Evolutionary conservation across 1,140 invertebrate species (phyloP), one percentile per base, ranked within the genome.

Genomic region (Drosophila parabipectinata): DNA sequence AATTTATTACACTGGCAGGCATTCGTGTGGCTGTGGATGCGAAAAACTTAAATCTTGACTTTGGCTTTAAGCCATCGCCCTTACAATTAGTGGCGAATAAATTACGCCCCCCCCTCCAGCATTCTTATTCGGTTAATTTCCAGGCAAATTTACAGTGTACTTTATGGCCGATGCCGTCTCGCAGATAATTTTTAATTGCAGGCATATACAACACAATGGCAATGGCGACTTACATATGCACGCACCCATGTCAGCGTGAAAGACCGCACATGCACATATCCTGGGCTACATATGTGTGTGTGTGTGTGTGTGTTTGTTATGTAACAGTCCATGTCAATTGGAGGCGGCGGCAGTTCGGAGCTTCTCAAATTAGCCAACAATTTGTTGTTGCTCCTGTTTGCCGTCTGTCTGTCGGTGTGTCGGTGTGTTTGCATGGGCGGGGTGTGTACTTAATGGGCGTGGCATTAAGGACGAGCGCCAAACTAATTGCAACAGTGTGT

Each of bases 161-260:
- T 85, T 85, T 67, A 81, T 87, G 58, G 14, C 51, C 58, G 82
- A 87, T 85, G 64, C 64, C 77, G 55, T 54, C 60, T 53, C 32
- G 74, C 51, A 78, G 82, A 85, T 85, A 85, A 81, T 85, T 85
- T 85, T 85, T 85, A 85, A 87, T 85, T 81, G 68, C 69, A 57
- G 32, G 15, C 50, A 53, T 41, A 61, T 39, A 55, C 39, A 50
- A 58, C 26, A 52, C 30, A 30, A 37, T 21, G 44, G 44, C 30
- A 30, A 37, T 21, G 44, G 44, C 41, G 41, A 47, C 45, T 57
- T 28, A 21, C 55, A 55, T 61, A 41, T 37, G 34, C 34, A 37
- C 34, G 34, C 34, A 37, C 34, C 37, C 53, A 28, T 30, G 9
- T 30, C 34, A 55, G 9, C 9, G 48, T 24, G 24, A 12, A 24